Evolutionary conservation across 2,113 vertebrate species (phyloP), one percentile per base, ranked within the genome.

Genomic region (Pachycephala philippinensis): DNA sequence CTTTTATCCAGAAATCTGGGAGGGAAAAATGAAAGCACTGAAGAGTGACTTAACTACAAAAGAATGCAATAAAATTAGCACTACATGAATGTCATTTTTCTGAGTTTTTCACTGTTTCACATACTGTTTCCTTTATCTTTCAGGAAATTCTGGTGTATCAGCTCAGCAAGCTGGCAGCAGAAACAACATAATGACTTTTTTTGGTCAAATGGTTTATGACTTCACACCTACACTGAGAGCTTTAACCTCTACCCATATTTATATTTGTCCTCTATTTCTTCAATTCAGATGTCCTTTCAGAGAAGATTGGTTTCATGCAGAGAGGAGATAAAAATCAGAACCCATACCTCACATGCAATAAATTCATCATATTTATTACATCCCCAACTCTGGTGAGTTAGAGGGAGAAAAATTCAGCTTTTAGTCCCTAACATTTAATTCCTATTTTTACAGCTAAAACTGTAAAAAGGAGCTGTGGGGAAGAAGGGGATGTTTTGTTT

Each of bases 241-340:
- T 98, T 98, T 98, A 98, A 97, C 97, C 97, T 97, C 97, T 93
- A 95, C 96, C 97, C 89, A 30, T 97, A 97, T 98, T 98, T 98
- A 97, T 97, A 97, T 97, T 96, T 98, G 97, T 97, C 97, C 97
- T 98, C 97, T 97, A 98, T 98, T 98, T 98, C 96, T 97, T 96
- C 95, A 96, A 96, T 97, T 98, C 98, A 97, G 94, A 98, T 97
- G 95, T 97, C 97, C 97, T 98, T 98, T 98, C 97, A 96, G 93
- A 97, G 92, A 96, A 98, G 97, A 98, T 97, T 98, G 97, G 97
- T 98, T 98, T 98, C 97, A 97, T 96, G 97, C 97, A 96, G 97
- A 97, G 95, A 96, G 95, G 96, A 97, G 96, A 97, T 96, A 97
- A 98, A 97, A 96, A 97, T 98, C 97, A 97, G 92, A 97, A 97